Base-by-base conservation (phyloP, 2,797 vertebrate genomes). In the Syngnathus rostellatus region DNA sequence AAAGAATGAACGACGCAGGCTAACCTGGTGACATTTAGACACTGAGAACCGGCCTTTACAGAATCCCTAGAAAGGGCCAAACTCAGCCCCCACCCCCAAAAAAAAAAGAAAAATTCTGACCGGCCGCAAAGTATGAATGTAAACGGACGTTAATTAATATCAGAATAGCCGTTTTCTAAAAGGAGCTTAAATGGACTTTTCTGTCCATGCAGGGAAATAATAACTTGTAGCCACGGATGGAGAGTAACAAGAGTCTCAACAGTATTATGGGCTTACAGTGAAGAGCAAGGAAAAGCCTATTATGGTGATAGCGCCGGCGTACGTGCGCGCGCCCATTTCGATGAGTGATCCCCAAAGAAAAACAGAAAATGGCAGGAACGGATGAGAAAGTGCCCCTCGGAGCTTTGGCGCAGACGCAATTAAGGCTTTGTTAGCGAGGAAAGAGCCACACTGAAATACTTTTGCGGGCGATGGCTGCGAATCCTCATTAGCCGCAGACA, bases 231-330 rank as follows among this genome's bases (percentile, higher is more conserved):
- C 54, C 31, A 39, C 53, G 59, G 58, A 68, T 53, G 46, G 53
- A 67, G 31, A 38, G 61, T 62, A 69, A 64, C 68, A 70, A 67
- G 58, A 48, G 61, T 19, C 67, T 73, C 51, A 45, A 69, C 72
- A 48, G 65, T 40, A 72, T 73, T 68, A 71, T 38, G 70, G 63
- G 77, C 65, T 77, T 66, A 69, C 9, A 55, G 46, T 65, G 58
- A 68, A 73, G 23, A 68, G 70, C 72, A 57, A 57, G 45, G 61
- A 37, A 68, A 81, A 75, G 77, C 65, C 77, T 53, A 21, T 73
- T 62, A 54, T 31, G 11, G 23, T 37, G 62, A 39, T 9, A 58
- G 31, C 63, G 19, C 45, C 16, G 45, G 40, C 64, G 55, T 40
- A 3, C n/a, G 11, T 7, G 2, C 23, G 19, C 38, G 51, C 43